phyloP scores from a whole-genome alignment of 2,113 vertebrate species.

The Balaenoptera acutorostrata region DNA sequence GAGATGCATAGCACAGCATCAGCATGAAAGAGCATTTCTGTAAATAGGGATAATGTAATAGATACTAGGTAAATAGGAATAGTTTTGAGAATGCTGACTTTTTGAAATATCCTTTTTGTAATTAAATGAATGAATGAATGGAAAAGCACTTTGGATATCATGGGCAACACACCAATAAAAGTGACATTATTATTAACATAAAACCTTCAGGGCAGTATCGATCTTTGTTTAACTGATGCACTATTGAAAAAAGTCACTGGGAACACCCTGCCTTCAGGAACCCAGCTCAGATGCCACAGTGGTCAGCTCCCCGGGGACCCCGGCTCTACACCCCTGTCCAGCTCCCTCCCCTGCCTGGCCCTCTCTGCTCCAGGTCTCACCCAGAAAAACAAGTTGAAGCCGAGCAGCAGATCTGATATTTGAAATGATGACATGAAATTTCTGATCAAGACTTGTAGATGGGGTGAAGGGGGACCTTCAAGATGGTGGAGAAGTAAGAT shows the following conservation, averaged over 20 bases:
- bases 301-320: conserved; percentile 3
- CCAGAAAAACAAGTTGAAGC: conserved; percentile 96
- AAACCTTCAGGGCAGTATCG: background rate
- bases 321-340: background rate
- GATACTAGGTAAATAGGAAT: background rate
- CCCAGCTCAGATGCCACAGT: background rate
- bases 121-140: background rate
- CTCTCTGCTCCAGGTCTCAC: conserved; percentile 81
- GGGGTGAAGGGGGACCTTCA: no score
- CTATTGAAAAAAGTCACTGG: background rate
- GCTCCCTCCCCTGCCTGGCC: background rate
- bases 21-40: background rate
- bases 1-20: background rate
- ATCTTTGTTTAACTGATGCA: background rate
- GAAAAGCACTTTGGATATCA: background rate
- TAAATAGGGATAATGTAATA: background rate
- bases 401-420: conserved; percentile 82
- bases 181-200: background rate
- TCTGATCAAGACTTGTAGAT: no score
- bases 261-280: background rate
- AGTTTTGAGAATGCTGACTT: background rate
- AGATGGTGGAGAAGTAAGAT: no score
- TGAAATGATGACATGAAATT: no score
- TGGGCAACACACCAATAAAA: background rate
- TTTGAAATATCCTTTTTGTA: background rate